Percentiles rank a stretch among this genome's conserved stretches.
These are phyloP conservation scores for Planiliza haematocheilus DNA, from an alignment of 2,113 vertebrate species.

Conservation along the genomic window DNA sequence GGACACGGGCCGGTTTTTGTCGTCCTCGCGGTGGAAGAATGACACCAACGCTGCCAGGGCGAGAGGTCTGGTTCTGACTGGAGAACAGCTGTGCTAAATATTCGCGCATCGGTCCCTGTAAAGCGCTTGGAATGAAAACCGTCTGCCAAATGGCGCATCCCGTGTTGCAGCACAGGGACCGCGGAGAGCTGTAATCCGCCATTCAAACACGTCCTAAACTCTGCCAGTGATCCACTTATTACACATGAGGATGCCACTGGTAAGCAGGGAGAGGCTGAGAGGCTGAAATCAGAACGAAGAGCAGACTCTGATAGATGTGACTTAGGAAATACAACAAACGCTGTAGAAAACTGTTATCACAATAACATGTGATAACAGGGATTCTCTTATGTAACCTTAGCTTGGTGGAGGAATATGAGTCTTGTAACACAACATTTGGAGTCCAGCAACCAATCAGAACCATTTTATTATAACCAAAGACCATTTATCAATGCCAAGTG, in stretches of 20 bases:
- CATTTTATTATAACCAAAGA: no score
- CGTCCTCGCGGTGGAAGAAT: slow-evolving; percentile 18
- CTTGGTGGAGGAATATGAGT: no score
- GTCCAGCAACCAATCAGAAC: no score
- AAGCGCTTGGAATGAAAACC: slow-evolving; percentile 36
- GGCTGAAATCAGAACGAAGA: slow-evolving; percentile 7
- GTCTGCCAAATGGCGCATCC: slow-evolving; percentile 47
- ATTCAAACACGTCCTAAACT: slow-evolving; percentile 49
- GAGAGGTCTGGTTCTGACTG: slow-evolving; percentile 35
- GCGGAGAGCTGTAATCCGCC: slow-evolving; percentile 45
- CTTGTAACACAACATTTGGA: no score
- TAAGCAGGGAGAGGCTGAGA: slow-evolving; percentile 28
- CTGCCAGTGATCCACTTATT: slow-evolving; percentile 58
- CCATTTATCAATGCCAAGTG: no score
- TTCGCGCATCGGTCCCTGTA: not conserved
- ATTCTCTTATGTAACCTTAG: no score
- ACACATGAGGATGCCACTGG: slow-evolving; percentile 45
- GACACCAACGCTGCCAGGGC: slow-evolving; percentile 5
- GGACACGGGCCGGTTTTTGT: slow-evolving; percentile 13
- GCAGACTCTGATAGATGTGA: not conserved
- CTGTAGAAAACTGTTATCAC: no score
- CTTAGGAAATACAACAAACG: no score
- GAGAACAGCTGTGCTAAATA: slow-evolving; percentile 16
- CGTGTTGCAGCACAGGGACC: slow-evolving; percentile 27
- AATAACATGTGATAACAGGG: no score